phyloP scores from a whole-genome alignment of 2,888 invertebrate genomes.

The Lithodes maja region DNA sequence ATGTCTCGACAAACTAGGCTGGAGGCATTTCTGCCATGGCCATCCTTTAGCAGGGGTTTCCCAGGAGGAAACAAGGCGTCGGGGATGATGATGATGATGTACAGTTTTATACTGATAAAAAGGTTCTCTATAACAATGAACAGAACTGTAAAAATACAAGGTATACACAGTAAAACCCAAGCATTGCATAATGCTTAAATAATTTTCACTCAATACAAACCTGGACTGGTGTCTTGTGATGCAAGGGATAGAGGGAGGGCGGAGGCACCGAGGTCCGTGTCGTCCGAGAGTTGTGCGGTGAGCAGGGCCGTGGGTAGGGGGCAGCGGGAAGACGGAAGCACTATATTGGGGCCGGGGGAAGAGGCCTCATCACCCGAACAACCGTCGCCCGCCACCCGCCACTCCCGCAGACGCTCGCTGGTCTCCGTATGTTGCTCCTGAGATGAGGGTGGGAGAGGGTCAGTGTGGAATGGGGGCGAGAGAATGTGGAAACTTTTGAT shows the following conservation, averaged over 20 bases:
- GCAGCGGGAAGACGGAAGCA: conserved; percentile 10
- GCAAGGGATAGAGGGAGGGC: conserved; percentile 53
- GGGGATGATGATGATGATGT: too few species aligned
- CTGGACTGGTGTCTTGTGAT: conserved; percentile 63
- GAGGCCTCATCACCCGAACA: conserved; percentile 61
- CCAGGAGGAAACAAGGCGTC: too few species aligned
- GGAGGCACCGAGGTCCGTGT: conserved; percentile 58
- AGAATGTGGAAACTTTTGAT: too few species aligned
- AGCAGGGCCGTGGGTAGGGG: conserved; percentile 30
- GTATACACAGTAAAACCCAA: too few species aligned
- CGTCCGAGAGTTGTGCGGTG: conserved; percentile 47
- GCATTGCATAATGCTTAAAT: too few species aligned
- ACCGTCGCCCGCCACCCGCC: conserved; percentile 52
- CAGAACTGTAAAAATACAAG: too few species aligned
- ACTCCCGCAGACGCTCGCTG: conserved; percentile 76
- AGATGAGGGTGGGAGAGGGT: not conserved
- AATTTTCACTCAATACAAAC: not conserved
- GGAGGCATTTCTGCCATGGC: too few species aligned
- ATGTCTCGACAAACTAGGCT: too few species aligned
- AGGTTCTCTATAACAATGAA: too few species aligned
- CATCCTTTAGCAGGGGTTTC: too few species aligned
- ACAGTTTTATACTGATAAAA: too few species aligned
- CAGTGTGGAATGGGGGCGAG: not conserved
- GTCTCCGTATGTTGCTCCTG: conserved; percentile 85
- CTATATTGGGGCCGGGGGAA: conserved; percentile 44